phyloP scores from a whole-genome alignment of 2,888 invertebrate genomes.

The Acanthopleura granulata region DNA sequence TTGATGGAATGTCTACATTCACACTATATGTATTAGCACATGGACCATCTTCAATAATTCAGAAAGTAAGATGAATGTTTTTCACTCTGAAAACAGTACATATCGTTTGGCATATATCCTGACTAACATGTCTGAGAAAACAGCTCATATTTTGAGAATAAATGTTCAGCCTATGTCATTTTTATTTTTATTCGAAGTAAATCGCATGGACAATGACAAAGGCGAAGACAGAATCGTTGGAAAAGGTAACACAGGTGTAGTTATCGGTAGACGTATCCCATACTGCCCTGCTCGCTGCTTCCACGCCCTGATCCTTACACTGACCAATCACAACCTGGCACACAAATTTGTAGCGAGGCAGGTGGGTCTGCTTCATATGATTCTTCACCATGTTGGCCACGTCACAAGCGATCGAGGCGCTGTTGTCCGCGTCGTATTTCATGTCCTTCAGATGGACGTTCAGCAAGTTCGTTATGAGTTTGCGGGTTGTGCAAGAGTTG shows the following conservation, averaged over 20 bases:
- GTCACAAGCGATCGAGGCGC: constrained; percentile 16
- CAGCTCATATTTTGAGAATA: too few relatives aligned
- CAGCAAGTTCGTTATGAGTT: constrained; percentile 14
- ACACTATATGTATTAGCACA: too few relatives aligned
- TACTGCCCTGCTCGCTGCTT: constrained; percentile 28
- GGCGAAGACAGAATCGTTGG: constrained; percentile 30
- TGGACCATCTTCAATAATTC: too few relatives aligned
- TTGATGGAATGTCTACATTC: too few relatives aligned
- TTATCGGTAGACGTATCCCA: constrained; percentile 28
- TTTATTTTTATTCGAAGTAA: constrained; percentile 23
- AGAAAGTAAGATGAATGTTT: too few relatives aligned
- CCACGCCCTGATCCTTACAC: constrained; percentile 28
- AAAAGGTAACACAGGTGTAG: constrained; percentile 26
- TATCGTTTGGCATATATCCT: too few relatives aligned
- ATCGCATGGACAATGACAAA: constrained; percentile 27
- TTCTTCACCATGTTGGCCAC: constrained; percentile 23
- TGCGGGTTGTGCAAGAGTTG: constrained; percentile 14
- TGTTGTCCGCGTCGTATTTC: constrained; percentile 22
- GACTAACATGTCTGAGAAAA: too few relatives aligned
- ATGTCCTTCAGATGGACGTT: constrained; percentile 20
- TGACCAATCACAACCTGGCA: constrained; percentile 30
- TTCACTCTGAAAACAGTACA: too few relatives aligned
- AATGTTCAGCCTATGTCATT: too few relatives aligned
- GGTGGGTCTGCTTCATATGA: constrained; percentile 24
- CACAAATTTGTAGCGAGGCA: constrained; percentile 30